Base-by-base conservation (phyloP, 2,888 invertebrate genomes). In the Caenorhabditis sulstoni region DNA sequence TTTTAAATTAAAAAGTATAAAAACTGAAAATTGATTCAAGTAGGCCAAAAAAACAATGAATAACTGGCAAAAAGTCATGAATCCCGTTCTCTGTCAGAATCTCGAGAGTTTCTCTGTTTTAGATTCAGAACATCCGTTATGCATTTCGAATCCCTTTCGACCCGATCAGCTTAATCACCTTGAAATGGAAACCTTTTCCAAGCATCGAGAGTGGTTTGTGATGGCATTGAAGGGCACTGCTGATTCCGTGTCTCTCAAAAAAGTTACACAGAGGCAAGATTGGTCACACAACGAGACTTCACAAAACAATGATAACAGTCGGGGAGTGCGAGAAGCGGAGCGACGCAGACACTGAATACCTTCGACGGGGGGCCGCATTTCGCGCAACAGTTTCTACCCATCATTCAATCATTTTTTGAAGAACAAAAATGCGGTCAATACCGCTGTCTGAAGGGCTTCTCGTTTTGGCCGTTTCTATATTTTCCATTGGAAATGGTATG, bases 371-470 rank as follows among this genome's bases (percentile, higher is more conserved):
- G 29, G 4, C 55, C 62, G 57, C 71, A 53, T 52, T 23, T 71
- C 57, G 57, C 62, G 71, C 71, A 71, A 71, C 64, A 35, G 62
- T 71, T 71, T 71, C 55, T 37, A 41, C 22, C 37, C 29, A 64
- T 64, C 71, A 71, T 62, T 71, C 71, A 71, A 64, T 71, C 64
- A 64, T 71, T 71, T 71, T 71, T 71, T 64, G 29, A 29, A 29
- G 29, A 71, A 59, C 71, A 57, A 64, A 12, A 64, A 71, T 71
- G 71, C 64, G 71, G 64, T 71, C 71, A 62, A 64, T 64, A 64
- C 57, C 62, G 62, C 57, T 39, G 37, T 45, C 41, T 64, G 29
- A 22, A 23, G 29, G 5, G 23, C 20, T 61, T 11, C 23, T 29
- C 37, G 35, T 57, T 14, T 29, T 64, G 49, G 16, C 49, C 20